These are phyloP conservation scores for Turritopsis rubra DNA, from an alignment of 30 jellyfish, hydroid and myxozoan species.

Conservation along the genomic window DNA sequence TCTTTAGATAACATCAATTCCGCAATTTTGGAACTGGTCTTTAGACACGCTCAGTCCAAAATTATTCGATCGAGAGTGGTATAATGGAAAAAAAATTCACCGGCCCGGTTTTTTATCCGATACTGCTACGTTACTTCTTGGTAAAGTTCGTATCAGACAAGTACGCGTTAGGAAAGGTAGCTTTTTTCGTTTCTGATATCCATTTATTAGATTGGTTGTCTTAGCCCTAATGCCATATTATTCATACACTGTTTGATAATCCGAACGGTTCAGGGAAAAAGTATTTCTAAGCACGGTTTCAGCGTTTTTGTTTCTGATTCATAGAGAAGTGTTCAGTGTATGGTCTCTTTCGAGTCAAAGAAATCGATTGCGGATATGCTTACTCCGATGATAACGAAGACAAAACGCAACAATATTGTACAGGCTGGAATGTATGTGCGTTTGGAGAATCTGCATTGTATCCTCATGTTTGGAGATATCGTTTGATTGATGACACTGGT, in stretches of 20 bases:
- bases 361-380: slow-evolving; percentile 4
- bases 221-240: too few species aligned
- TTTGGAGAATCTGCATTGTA: slow-evolving; percentile 17
- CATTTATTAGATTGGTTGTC: too few species aligned
- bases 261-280: too few species aligned
- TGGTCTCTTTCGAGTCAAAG: slow-evolving; percentile 12
- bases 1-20: slow-evolving; percentile 23
- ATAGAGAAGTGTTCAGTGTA: not conserved
- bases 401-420: slow-evolving; percentile 24
- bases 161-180: slow-evolving; percentile 46
- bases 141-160: slow-evolving; percentile 69
- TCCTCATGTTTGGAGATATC: slow-evolving; percentile 16
- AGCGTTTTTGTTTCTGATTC: not conserved
- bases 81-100: slow-evolving; percentile 29
- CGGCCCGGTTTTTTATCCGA: slow-evolving; percentile 45
- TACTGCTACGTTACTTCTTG: slow-evolving; percentile 43
- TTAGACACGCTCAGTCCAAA: slow-evolving; percentile 27
- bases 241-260: too few species aligned
- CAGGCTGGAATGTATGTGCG: slow-evolving; percentile 18
- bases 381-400: slow-evolving; percentile 10
- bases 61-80: slow-evolving; percentile 46
- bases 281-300: not conserved
- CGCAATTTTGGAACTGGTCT: slow-evolving; percentile 66
- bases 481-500: not conserved
- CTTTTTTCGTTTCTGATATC: too few species aligned